Evolutionary conservation across 2,888 invertebrate genomes (phyloP).

Genomic region (Eilema depressum): DNA sequence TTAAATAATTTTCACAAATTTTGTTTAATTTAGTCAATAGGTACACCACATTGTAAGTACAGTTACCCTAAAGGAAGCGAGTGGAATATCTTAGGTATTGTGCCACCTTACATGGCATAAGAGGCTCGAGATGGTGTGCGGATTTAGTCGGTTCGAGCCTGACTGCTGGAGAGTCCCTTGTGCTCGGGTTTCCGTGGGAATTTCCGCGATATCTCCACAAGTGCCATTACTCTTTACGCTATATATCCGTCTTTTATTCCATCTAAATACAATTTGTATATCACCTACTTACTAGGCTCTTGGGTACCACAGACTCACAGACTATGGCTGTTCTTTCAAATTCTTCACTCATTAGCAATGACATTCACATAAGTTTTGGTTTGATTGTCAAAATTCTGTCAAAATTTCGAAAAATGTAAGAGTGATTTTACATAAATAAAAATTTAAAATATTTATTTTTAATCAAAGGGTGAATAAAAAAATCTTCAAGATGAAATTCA

Average conservation of each 20-base stretch:
- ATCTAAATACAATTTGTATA: too few species aligned
- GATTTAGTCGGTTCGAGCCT: too few species aligned
- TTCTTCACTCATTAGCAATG: not conserved
- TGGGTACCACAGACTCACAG: not conserved
- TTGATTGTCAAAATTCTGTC: not conserved
- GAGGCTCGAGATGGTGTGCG: too few species aligned
- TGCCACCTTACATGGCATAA: too few species aligned
- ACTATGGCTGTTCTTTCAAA: not conserved
- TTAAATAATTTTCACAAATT: conserved; percentile 3
- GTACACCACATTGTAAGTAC: too few species aligned
- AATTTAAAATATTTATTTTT: conserved; percentile 1
- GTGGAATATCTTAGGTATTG: too few species aligned
- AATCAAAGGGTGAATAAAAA: conserved; percentile 9
- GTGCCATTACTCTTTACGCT: too few species aligned
- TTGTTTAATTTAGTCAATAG: not conserved
- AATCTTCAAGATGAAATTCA: conserved; percentile 58
- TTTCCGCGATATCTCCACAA: too few species aligned
- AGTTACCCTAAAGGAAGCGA: too few species aligned
- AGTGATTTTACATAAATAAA: conserved; percentile 7
- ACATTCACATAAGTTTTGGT: not conserved
- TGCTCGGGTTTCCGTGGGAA: too few species aligned
- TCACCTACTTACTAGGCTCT: not conserved
- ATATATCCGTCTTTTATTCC: too few species aligned
- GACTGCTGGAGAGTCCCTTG: too few species aligned
- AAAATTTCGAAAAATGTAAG: conserved; percentile 14